These are phyloP conservation scores for Apodemus sylvaticus DNA, from an alignment of 2,113 vertebrate genomes.

Conservation along the genomic window DNA sequence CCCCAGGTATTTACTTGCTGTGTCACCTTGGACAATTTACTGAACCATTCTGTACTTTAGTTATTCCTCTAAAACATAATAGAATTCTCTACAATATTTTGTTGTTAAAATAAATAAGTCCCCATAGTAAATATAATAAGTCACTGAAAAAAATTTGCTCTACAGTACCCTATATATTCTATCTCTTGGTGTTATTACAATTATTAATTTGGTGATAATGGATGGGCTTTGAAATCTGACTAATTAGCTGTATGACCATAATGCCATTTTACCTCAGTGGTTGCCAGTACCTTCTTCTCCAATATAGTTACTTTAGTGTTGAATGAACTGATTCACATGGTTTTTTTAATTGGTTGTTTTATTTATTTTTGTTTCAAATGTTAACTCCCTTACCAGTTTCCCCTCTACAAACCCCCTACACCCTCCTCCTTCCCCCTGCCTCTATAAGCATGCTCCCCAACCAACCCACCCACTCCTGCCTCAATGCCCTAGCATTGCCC, in stretches of 20 bases:
- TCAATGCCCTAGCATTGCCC: too few species aligned
- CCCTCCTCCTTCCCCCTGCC: too few species aligned
- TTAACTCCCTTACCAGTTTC: too few species aligned
- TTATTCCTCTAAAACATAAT: slow-evolving; percentile 34
- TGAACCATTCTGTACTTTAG: background rate
- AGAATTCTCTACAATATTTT: background rate
- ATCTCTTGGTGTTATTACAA: background rate
- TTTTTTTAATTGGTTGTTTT: background rate
- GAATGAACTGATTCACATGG: background rate
- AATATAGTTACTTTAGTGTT: slow-evolving; percentile 10
- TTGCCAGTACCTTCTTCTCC: slow-evolving; percentile 16
- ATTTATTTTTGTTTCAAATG: too few species aligned
- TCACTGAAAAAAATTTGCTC: background rate
- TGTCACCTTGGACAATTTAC: background rate
- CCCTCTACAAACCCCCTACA: too few species aligned
- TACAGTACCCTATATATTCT: background rate
- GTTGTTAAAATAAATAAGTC: slow-evolving; percentile 1
- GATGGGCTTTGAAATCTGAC: slow-evolving; percentile 13
- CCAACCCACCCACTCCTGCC: too few species aligned
- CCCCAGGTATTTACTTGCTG: background rate
- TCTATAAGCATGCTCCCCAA: too few species aligned
- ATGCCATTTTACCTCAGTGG: background rate
- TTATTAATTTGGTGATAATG: slow-evolving; percentile 2
- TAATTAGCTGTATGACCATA: background rate
- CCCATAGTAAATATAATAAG: background rate